These are phyloP conservation scores for Columbina picui DNA, from an alignment of 2,113 vertebrate species.

Conservation along the genomic window DNA sequence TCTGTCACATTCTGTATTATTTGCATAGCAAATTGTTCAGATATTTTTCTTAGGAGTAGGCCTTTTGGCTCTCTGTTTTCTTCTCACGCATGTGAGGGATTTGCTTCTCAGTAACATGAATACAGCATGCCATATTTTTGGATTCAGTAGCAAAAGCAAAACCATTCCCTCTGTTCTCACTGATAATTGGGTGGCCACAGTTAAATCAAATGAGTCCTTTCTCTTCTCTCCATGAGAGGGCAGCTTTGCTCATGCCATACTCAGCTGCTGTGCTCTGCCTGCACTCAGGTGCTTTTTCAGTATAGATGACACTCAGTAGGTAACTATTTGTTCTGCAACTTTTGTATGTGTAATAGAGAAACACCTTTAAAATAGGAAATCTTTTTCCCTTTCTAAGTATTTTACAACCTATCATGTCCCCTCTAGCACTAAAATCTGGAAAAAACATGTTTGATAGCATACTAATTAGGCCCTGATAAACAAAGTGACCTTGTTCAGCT, in stretches of 20 bases:
- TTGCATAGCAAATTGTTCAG: background rate
- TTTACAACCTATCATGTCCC: background rate
- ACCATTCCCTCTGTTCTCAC: background rate
- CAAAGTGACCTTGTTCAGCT: background rate
- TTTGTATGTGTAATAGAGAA: background rate
- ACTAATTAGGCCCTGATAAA: background rate
- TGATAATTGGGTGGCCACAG: fast-evolving
- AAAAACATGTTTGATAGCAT: background rate
- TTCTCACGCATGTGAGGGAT: background rate
- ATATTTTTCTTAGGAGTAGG: background rate
- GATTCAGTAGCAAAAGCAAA: background rate
- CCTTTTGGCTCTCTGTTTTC: background rate
- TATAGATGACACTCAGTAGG: background rate
- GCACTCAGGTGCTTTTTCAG: fast-evolving
- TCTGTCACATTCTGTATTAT: background rate
- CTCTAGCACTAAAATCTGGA: background rate
- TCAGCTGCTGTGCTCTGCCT: fast-evolving
- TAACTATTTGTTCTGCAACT: background rate
- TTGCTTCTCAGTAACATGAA: background rate
- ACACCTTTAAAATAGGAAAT: background rate
- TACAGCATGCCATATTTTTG: background rate
- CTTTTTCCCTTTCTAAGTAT: background rate
- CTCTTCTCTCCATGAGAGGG: background rate
- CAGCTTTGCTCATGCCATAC: background rate
- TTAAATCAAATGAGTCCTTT: background rate